Conservation (phyloP, 1,140 invertebrate genomes). For the Drosophila novamexicana region DNA sequence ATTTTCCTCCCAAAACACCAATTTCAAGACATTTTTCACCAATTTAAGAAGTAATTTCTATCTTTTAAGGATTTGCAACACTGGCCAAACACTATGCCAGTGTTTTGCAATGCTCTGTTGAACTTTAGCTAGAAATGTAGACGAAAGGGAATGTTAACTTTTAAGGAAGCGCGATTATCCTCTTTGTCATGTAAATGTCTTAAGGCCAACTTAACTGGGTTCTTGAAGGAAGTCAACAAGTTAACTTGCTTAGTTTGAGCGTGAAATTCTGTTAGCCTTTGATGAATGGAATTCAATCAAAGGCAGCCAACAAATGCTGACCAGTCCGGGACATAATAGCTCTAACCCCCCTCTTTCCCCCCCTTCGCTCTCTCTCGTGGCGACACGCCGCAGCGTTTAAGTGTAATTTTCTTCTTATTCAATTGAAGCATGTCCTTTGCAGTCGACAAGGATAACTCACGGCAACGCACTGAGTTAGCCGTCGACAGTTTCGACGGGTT, state of each 20-base stretch:
- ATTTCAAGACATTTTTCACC: no score
- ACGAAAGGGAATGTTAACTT: no score
- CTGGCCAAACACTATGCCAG: no score
- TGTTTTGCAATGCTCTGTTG: no score
- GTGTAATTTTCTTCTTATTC: constrained; percentile 82
- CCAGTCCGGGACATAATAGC: constrained; percentile 5
- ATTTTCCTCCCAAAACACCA: no score
- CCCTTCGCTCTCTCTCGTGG: constrained; percentile 8
- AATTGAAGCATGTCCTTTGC: constrained; percentile 81
- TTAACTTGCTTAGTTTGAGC: neutral
- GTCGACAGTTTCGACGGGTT: constrained; percentile 7
- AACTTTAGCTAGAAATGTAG: no score
- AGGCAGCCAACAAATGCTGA: constrained; percentile 37
- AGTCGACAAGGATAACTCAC: constrained; percentile 59
- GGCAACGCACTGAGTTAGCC: constrained; percentile 64
- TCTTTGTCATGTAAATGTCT: neutral
- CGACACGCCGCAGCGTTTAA: constrained; percentile 78
- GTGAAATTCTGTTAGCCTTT: neutral
- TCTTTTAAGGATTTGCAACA: no score
- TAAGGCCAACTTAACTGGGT: neutral
- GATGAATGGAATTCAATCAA: constrained; percentile 67
- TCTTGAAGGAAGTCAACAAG: neutral
- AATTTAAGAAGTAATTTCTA: no score
- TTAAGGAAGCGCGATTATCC: no score
- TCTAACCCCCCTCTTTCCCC: neutral